A percentile compares a stretch with the other conserved stretches of the same genome.
These are phyloP conservation scores for Seira musarum DNA, from an alignment of 2,888 invertebrate species.

Conservation along the genomic window DNA sequence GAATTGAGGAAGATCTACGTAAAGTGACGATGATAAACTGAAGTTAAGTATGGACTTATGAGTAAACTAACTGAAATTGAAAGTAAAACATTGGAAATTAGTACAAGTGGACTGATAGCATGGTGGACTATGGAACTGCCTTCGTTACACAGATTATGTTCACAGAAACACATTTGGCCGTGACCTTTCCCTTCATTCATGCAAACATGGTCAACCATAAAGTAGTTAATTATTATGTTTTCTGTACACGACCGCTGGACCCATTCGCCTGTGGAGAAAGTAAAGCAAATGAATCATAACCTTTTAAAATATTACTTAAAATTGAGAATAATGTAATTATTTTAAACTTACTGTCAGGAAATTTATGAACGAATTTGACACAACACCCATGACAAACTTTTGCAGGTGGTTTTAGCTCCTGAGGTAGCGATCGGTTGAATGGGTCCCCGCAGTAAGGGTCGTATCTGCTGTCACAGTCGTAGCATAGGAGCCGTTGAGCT, in stretches of 20 bases:
- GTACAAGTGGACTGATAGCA: slow-evolving; percentile 29
- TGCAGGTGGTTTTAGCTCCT: slow-evolving; percentile 88
- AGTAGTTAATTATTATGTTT: slow-evolving; percentile 94
- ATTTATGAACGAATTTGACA: slow-evolving; percentile 93
- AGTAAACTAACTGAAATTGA: slow-evolving; percentile 32
- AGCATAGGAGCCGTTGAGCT: slow-evolving; percentile 93
- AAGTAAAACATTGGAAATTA: slow-evolving; percentile 46
- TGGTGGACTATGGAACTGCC: slow-evolving; percentile 70
- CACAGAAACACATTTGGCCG: slow-evolving; percentile 99
- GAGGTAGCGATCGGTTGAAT: slow-evolving; percentile 92
- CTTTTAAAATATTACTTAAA: neutral
- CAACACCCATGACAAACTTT: slow-evolving; percentile 94
- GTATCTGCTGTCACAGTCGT: slow-evolving; percentile 95
- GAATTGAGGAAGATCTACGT: slow-evolving; percentile 22
- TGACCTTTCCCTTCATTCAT: slow-evolving; percentile 99
- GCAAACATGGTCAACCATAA: slow-evolving; percentile 99
- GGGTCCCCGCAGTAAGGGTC: slow-evolving; percentile 93
- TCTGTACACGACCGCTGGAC: slow-evolving; percentile 94
- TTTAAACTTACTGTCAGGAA: slow-evolving; percentile 62
- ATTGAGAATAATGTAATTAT: neutral
- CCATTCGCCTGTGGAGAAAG: slow-evolving; percentile 79
- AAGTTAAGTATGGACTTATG: slow-evolving; percentile 29
- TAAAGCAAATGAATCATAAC: neutral
- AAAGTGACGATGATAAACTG: slow-evolving; percentile 43
- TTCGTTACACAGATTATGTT: slow-evolving; percentile 95